These are phyloP conservation scores for Laticauda laticaudata DNA, from an alignment of 2,113 vertebrate species.

Conservation along the genomic window DNA sequence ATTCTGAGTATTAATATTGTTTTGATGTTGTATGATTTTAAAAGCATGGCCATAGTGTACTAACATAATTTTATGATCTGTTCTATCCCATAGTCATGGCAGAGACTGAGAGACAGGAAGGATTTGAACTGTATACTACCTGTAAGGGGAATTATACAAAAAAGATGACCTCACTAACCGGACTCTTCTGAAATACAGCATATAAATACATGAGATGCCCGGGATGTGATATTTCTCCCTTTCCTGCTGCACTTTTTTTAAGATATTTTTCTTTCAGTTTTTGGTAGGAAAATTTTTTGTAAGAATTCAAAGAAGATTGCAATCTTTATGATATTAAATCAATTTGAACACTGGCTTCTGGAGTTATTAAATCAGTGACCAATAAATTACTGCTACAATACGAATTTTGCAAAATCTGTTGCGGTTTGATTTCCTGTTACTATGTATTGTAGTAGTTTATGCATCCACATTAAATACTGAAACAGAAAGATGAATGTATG, in stretches of 20 bases:
- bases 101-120: constrained; percentile 71
- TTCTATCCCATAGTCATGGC: constrained; percentile 77
- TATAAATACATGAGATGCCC: constrained; percentile 56
- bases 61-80: constrained; percentile 35
- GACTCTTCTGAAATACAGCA: constrained; percentile 60
- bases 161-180: constrained; percentile 67
- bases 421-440: constrained; percentile 48
- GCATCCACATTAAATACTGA: constrained; percentile 32
- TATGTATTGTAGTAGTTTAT: background rate
- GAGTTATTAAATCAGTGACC: constrained; percentile 57
- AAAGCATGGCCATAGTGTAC: background rate
- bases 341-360: constrained; percentile 57
- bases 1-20: background rate
- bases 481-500: constrained; percentile 1
- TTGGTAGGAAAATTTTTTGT: constrained; percentile 69
- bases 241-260: constrained; percentile 48
- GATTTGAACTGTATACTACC: constrained; percentile 87
- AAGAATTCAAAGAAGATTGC: constrained; percentile 54
- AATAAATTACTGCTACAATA: constrained; percentile 45
- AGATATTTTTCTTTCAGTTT: constrained; percentile 61
- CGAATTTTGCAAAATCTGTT: constrained; percentile 41
- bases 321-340: constrained; percentile 67
- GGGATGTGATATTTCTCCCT: constrained; percentile 47
- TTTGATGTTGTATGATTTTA: constrained; percentile 24
- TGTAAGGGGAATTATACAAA: constrained; percentile 67